Percentiles rank a stretch among this genome's conserved stretches.
Evolutionary conservation across 2,888 invertebrate species (phyloP).

Genomic region (Mayetiola destructor): DNA sequence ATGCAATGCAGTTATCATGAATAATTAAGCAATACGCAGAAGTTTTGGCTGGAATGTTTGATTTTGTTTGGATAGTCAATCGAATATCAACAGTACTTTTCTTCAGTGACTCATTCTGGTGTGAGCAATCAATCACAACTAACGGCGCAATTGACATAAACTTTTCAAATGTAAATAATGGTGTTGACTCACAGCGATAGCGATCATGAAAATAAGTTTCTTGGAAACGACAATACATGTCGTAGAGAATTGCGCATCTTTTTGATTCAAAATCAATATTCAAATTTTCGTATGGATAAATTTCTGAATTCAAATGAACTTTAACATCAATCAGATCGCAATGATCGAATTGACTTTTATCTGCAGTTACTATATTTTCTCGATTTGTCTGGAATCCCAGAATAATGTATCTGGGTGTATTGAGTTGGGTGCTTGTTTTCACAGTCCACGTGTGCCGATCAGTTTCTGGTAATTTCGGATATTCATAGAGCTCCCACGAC

Average conservation of each 20-base stretch:
- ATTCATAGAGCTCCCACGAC: conserved; percentile 19
- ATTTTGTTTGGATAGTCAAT: conserved; percentile 22
- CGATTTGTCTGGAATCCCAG: conserved; percentile 29
- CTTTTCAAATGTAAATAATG: not conserved
- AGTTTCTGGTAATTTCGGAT: conserved; percentile 18
- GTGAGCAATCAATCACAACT: conserved; percentile 23
- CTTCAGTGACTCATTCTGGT: conserved; percentile 23
- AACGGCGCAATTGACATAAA: conserved; percentile 20
- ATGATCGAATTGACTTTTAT: conserved; percentile 20
- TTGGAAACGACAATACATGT: conserved; percentile 24
- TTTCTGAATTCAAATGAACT: conserved; percentile 27
- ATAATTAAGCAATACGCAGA: conserved; percentile 16
- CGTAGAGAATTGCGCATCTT: conserved; percentile 22
- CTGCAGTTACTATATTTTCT: conserved; percentile 22
- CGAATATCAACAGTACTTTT: conserved; percentile 22
- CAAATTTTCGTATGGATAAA: conserved; percentile 27
- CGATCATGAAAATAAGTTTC: conserved; percentile 20
- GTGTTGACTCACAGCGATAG: conserved; percentile 18
- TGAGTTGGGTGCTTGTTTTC: conserved; percentile 26
- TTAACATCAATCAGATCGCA: conserved; percentile 27
- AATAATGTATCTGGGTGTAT: conserved; percentile 30
- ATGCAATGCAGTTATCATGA: conserved; percentile 18
- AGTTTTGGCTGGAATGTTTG: conserved; percentile 21
- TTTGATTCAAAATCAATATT: conserved; percentile 24
- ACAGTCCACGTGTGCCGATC: conserved; percentile 26